Base-by-base conservation (phyloP, 2,888 invertebrate genomes). In the Ectemnius continuus region DNA sequence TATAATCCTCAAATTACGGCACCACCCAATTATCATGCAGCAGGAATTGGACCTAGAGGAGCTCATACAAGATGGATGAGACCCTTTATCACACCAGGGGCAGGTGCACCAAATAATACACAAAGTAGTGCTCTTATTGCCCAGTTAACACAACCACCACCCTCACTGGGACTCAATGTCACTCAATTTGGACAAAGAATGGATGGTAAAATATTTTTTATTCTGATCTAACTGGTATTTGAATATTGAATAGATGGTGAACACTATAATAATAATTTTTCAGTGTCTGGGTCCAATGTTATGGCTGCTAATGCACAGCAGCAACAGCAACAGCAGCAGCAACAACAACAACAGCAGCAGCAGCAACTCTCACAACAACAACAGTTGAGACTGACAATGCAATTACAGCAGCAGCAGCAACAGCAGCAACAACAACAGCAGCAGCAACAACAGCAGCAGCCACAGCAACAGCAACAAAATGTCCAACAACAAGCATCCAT, bases 61-160 rank as follows among this genome's bases (percentile, higher is more conserved):
- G 72, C 86, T 4, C 89, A 86, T 67, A 84, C 87, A 3, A 80
- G 90, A 67, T 84, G 88, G 81, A 84, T 89, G 81, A 84, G 90
- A 64, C 88, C 88, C 3, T 90, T 88, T 36, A 87, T 90, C 58
- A 72, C 88, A 3, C 87, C 87, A 2, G 88, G 85, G n/a, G 79
- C 82, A 20, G 73, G 81, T 26, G 81, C 84, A 58, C 78, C 86
- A n/a, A 80, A 81, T 61, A 91, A 91, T 20, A 88, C 91, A 0
- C 92, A 92, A 83, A 91, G 92, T 71, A 93, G 92, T 80, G 93
- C 93, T 2, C 89, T 94, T 2, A 93, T 94, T 73, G 93, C 93
- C 0, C 93, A 94, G 82, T 86, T 94, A 13, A 92, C 93, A 0
- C 93, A 93, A 79, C 93, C 94, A 1, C 93, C 93, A 0, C 91